These are phyloP conservation scores for Chitala chitala DNA, from an alignment of 2,113 vertebrate genomes.

Conservation along the genomic window DNA sequence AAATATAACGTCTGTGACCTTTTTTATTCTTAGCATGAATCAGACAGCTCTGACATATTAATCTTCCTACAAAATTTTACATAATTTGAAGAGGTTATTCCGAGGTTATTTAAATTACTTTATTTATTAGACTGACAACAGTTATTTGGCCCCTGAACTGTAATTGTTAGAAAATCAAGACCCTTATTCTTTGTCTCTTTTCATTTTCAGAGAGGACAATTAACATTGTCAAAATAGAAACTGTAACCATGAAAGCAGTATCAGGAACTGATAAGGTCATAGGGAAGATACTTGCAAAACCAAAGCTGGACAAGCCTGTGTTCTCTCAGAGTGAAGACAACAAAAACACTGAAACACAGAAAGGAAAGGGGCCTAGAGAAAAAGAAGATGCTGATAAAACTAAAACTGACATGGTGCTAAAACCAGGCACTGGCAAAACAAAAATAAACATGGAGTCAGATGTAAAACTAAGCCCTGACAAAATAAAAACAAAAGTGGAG, in stretches of 20 bases:
- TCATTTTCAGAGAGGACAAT: conserved; percentile 42
- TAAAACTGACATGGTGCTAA: background rate
- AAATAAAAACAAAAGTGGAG: background rate
- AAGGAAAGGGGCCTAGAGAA: conserved; percentile 7
- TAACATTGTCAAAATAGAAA: conserved; percentile 36
- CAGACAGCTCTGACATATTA: no score
- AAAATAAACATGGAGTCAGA: background rate
- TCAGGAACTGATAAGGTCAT: conserved; percentile 36
- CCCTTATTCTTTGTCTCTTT: background rate
- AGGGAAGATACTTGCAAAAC: conserved; percentile 26
- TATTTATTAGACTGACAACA: background rate
- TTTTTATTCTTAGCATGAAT: no score
- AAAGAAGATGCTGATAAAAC: conserved; percentile 25
- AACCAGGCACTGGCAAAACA: background rate
- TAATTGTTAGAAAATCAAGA: background rate
- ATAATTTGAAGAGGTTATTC: background rate
- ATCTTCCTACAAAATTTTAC: background rate
- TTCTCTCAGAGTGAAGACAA: conserved; percentile 35
- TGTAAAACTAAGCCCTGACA: background rate
- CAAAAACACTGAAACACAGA: conserved; percentile 36
- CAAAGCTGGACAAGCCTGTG: conserved; percentile 37
- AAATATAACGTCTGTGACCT: no score
- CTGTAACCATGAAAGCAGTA: conserved; percentile 29
- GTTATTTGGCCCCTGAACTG: background rate
- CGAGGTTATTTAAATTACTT: background rate